Evolutionary conservation across 2,113 vertebrate genomes (phyloP).

Genomic region (Ictalurus furcatus): DNA sequence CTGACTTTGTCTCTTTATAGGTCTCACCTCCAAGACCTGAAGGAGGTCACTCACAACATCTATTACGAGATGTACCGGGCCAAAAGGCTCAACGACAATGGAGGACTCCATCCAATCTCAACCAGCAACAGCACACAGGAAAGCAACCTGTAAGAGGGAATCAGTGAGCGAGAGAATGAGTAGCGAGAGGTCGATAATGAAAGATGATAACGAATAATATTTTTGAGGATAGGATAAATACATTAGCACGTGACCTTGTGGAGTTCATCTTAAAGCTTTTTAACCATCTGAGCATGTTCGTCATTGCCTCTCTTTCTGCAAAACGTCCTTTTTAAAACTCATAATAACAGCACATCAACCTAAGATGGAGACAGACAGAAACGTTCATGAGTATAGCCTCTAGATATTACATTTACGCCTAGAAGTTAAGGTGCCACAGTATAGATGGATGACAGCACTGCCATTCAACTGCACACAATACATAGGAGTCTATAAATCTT

Average conservation of each 20-base stretch:
- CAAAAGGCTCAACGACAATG: constrained; percentile 91
- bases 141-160: constrained; percentile 83
- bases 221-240: constrained; percentile 40
- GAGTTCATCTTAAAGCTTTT: constrained; percentile 44
- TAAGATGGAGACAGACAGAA: not conserved
- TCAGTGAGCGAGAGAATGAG: constrained; percentile 1
- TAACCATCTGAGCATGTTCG: constrained; percentile 25
- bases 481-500: not conserved
- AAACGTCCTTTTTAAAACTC: not conserved
- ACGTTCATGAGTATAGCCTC: not conserved
- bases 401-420: not conserved
- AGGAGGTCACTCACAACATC: constrained; percentile 98
- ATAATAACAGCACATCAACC: constrained; percentile 7
- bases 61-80: constrained; percentile 97
- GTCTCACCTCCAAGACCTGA: constrained; percentile 96
- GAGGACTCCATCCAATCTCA: constrained; percentile 88
- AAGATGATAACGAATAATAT: constrained; percentile 26
- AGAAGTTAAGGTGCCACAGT: not conserved
- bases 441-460: constrained; percentile 34
- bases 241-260: constrained; percentile 66
- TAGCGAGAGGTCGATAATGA: constrained; percentile 4
- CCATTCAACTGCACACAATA: constrained; percentile 19
- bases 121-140: constrained; percentile 76
- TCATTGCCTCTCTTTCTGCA: constrained; percentile 32
- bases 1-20: constrained; percentile 61